Percentiles rank a stretch among this genome's conserved stretches.
Evolutionary conservation across 2,113 vertebrate genomes (phyloP).

Genomic region (Pleuronectes platessa): DNA sequence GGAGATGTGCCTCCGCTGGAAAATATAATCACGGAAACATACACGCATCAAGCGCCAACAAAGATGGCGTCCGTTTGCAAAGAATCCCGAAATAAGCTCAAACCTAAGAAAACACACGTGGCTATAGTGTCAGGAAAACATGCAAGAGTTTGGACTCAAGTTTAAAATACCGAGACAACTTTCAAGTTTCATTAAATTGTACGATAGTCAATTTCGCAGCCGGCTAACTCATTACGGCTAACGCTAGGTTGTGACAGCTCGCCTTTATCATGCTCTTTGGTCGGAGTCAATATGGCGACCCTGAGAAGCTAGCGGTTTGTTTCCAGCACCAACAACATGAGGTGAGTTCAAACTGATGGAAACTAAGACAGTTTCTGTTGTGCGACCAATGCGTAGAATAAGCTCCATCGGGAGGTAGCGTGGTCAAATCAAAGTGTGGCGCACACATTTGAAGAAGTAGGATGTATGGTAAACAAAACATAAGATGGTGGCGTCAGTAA

Average conservation of each 20-base stretch:
- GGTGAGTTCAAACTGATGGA: constrained; percentile 39
- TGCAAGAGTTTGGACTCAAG: too few relatives aligned
- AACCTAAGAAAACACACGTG: too few relatives aligned
- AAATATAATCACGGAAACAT: not conserved
- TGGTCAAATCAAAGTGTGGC: too few relatives aligned
- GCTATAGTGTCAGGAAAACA: too few relatives aligned
- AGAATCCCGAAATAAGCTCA: not conserved
- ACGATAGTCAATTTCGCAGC: rapidly evolving
- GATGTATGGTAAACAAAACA: too few relatives aligned
- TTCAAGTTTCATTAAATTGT: not conserved
- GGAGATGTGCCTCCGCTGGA: constrained; percentile 1
- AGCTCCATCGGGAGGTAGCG: too few relatives aligned
- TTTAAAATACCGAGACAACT: not conserved
- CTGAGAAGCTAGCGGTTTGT: not conserved
- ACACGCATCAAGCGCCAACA: not conserved
- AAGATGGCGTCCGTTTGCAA: constrained; percentile 42
- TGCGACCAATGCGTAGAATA: not conserved
- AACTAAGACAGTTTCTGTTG: not conserved
- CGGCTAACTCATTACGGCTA: too few relatives aligned
- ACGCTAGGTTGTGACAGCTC: not conserved
- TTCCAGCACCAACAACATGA: constrained; percentile 46
- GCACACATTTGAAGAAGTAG: too few relatives aligned
- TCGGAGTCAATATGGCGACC: constrained; percentile 54
- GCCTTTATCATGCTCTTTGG: constrained; percentile 11
- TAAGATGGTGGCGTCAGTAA: too few relatives aligned